Evolutionary conservation across 2,797 vertebrate species (phyloP), one percentile per base, ranked within the genome.

Genomic region (Enteromius thamalakanensis): DNA sequence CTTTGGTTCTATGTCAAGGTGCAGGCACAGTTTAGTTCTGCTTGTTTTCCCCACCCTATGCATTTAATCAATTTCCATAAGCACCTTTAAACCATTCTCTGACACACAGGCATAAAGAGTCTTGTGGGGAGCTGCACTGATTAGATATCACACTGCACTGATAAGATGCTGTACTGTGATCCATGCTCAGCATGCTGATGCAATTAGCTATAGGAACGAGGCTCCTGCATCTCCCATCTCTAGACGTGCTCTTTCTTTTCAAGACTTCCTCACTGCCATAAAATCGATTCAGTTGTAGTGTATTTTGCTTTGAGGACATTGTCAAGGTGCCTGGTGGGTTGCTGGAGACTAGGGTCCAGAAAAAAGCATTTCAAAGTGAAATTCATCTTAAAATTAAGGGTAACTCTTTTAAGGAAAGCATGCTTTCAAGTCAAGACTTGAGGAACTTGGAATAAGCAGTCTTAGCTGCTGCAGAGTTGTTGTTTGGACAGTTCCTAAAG

Each of bases 111-210:
- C 32, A n/a, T 78, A 78, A 40, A 49, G 76, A 76, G 19, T 60
- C n/a, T 45, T 42, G 60, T 68, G 42, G 47, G 45, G 60, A 79
- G 49, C 65, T 55, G 65, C 42, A 42, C 40, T 76, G 79, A 85
- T 78, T 72, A 76, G 47, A 85, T 77, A 67, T 83, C 58, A 83
- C 76, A 72, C 55, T 45, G 62, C 62, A n/a, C 40, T 83, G 64
- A 83, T 83, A 74, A 83, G 74, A 55, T 12, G 64, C 72, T 76
- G 7, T 26, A 77, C 74, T 62, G 26, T 78, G 40, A 70, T 23
- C 81, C 53, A 58, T 47, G 75, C 65, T 37, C 51, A 47, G 81
- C 51, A 62, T 69, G 64, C 40, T 23, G 51, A 83, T 69, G 37
- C 65, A 83, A 83, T 77, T 65, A 83, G 65, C 74, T 83, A 37